These are phyloP conservation scores for Brachypterus glaber DNA, from an alignment of 2,888 invertebrate genomes.

Conservation along the genomic window DNA sequence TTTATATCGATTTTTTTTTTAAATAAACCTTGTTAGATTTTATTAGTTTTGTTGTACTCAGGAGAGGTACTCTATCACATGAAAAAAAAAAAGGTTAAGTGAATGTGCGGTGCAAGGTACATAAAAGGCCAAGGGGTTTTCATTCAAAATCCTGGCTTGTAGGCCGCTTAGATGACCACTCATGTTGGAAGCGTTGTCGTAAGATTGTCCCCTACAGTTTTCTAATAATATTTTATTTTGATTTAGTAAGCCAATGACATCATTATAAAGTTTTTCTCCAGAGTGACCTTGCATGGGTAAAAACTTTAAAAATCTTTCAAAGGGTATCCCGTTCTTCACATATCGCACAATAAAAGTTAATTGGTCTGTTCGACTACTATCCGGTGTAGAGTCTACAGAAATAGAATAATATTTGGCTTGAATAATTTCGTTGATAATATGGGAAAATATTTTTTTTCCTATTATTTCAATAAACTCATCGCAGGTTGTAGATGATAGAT, in stretches of 20 bases:
- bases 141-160: constrained; percentile 11
- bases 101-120: constrained; percentile 14
- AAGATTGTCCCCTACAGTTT: constrained; percentile 12
- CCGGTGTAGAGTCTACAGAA: constrained; percentile 22
- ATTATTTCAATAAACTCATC: not conserved
- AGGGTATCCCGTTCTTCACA: constrained; percentile 22
- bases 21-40: too few relatives aligned
- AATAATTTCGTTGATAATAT: not conserved
- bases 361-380: constrained; percentile 29
- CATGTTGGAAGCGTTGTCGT: constrained; percentile 15
- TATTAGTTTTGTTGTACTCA: too few relatives aligned
- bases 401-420: too few relatives aligned
- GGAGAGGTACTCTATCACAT: not conserved
- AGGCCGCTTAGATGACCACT: constrained; percentile 10
- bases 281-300: constrained; percentile 27
- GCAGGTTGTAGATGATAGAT: constrained; percentile 24
- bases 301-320: constrained; percentile 31
- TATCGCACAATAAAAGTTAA: constrained; percentile 29
- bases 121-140: constrained; percentile 9
- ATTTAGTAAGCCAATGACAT: constrained; percentile 11
- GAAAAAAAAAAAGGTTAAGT: not conserved
- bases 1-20: too few relatives aligned
- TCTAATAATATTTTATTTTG: constrained; percentile 12
- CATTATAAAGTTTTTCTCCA: constrained; percentile 24
- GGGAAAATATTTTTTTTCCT: not conserved